Evolutionary conservation across 2,113 vertebrate species (phyloP).

Genomic region (Camelus dromedarius): DNA sequence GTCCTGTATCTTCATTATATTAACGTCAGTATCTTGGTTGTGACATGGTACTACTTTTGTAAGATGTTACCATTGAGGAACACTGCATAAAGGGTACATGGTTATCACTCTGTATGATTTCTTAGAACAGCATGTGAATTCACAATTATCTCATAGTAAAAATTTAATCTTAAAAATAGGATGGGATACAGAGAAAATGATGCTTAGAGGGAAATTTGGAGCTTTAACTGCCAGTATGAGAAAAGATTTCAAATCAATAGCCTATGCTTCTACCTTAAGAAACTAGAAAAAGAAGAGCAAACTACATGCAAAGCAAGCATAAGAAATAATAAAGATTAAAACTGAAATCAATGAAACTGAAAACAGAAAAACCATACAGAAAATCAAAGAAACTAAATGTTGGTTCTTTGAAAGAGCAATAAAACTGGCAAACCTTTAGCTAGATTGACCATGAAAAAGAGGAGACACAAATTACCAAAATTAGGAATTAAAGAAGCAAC

Average conservation of each 20-base stretch:
- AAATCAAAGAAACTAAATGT: not conserved
- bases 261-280: too few relatives aligned
- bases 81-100: not conserved
- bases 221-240: not conserved
- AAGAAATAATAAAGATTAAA: not conserved
- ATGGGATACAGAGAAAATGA: not conserved
- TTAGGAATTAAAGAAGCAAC: not conserved
- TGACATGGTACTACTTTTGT: not conserved
- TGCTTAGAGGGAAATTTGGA: not conserved
- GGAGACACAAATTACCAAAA: not conserved
- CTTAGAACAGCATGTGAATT: not conserved
- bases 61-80: not conserved
- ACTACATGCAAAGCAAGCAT: not conserved
- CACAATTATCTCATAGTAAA: conserved; percentile 1
- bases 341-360: not conserved
- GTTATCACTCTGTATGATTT: not conserved
- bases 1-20: not conserved
- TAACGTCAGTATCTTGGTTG: not conserved
- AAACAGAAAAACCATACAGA: conserved; percentile 27
- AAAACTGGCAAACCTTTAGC: not conserved
- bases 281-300: too few relatives aligned
- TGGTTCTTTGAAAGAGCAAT: not conserved
- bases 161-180: not conserved
- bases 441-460: not conserved
- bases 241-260: conserved; percentile 24